Base-by-base conservation (phyloP, 2,797 vertebrate species). In the Rousettus madagascariensis region DNA sequence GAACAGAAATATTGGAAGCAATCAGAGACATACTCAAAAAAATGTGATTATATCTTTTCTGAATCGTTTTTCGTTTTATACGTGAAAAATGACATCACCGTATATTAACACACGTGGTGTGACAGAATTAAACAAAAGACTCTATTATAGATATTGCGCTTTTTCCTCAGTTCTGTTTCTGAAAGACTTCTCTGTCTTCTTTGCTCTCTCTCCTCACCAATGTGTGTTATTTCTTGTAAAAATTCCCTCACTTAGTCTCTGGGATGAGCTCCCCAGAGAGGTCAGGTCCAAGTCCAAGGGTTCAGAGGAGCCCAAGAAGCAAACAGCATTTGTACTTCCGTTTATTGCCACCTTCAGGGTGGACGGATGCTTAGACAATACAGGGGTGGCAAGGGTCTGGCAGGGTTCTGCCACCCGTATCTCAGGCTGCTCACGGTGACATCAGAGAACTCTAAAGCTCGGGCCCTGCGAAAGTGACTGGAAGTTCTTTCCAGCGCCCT, bases 31-130 rank as follows among this genome's bases (percentile, higher is more conserved):
- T 46, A 51, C n/a, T 59, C 15, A 49, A 3, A 94, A 84, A 69
- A 87, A n/a, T n/a, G 43, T 0, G 22, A 90, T 75, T 80, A 24
- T 36, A 41, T 91, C 41, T 71, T 82, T 78, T 77, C 43, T 87
- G n/a, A 91, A 77, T 63, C 86, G 22, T 61, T 93, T 78, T 85
- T 82, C 59, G 68, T 66, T 93, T 80, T 78, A 17, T 72, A 43
- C 15, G 38, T 41, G 61, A 84, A 82, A 75, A 92, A 59, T 43
- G 26, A 24, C 38, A 91, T 46, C 15, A 30, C 5, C 61, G 3
- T 36, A 3, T 74, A 71, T 41, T 66, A 92, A 82, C 16, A 72
- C 51, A 24, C 1, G n/a, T n/a, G 24, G n/a, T 26, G 28, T 6
- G 71, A 65, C 2, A 53, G 41, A 55, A 5, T 53, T 57, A 26